Base-by-base conservation (phyloP, 1,140 invertebrate species). In the Pachyrhynchus sulphureomaculatus region DNA sequence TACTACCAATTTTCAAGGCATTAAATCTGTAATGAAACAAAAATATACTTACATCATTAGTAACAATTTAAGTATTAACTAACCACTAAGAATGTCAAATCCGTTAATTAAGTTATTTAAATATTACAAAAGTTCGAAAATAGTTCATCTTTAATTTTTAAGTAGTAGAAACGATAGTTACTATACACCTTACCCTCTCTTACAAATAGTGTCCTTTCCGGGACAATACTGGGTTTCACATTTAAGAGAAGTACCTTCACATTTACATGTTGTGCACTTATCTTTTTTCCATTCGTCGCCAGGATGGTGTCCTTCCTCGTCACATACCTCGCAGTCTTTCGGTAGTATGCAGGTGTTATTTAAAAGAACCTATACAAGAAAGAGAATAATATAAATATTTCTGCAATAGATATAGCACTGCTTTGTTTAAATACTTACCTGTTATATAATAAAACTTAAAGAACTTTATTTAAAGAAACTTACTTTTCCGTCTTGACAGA, bases 241-340 rank as follows among this genome's bases (percentile, higher is more conserved):
- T 23, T 76, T 67, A 49, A 81, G 67, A 65, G 75, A 68, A 44
- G 70, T 70, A 48, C 78, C 78, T 26, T 78, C 77, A 72, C 92
- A 95, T 18, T 78, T 76, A 68, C 92, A 95, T n/a, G 76, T 81
- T 0, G 87, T 90, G 67, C 92, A 94, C 21, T 84, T 82, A 66
- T 91, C 85, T 36, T 82, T 81, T 68, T 80, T 67, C 82, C 82
- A 84, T 12, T 65, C 69, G 26, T 83, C 82, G 1, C 81, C 82
- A 1, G 78, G 76, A 62, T 79, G 67, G 67, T 81, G 80, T 10
- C 77, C 62, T 57, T 77, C 67, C 37, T 74, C 76, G 65, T 90
- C 88, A 68, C 88, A 90, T 0, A 83, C 78, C 51, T 82, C 79
- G 69, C 89, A 91, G 18, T 81, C 78, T 2, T 62, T 73, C 33